Evolutionary conservation across 2,113 vertebrate genomes (phyloP).

Genomic region (Nycticryphes semicollaris): DNA sequence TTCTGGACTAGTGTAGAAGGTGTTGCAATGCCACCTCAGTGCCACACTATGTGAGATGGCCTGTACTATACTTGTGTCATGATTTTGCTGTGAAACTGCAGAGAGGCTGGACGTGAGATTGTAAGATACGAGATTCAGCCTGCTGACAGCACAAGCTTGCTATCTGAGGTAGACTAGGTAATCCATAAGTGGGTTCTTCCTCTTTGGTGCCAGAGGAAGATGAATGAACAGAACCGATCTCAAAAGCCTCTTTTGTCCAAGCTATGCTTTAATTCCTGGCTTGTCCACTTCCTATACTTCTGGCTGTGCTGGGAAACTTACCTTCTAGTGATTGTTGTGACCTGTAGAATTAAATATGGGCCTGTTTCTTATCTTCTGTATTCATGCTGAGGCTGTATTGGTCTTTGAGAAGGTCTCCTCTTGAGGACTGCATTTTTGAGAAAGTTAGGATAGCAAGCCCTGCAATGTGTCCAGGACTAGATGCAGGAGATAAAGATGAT

Average conservation of each 20-base stretch:
- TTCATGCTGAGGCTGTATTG: background rate
- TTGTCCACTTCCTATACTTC: background rate
- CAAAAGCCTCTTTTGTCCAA: background rate
- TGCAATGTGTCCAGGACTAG: background rate
- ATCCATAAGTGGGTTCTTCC: background rate
- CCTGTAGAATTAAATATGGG: background rate
- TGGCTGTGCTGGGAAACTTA: background rate
- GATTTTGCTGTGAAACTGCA: background rate
- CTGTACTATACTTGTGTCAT: background rate
- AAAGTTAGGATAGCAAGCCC: background rate
- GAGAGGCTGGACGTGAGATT: background rate
- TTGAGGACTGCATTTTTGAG: background rate
- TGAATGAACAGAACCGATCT: background rate
- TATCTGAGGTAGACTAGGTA: background rate
- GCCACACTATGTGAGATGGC: background rate
- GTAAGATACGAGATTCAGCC: background rate
- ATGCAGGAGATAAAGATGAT: background rate
- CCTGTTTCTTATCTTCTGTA: background rate
- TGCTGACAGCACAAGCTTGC: background rate
- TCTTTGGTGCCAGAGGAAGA: background rate
- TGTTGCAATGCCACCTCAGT: background rate
- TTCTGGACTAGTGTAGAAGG: background rate
- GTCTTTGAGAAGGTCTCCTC: background rate
- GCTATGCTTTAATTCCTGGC: background rate
- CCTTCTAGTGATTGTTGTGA: background rate